phyloP scores from a whole-genome alignment of 1,140 invertebrate species.

The Stegodyphus dumicola region DNA sequence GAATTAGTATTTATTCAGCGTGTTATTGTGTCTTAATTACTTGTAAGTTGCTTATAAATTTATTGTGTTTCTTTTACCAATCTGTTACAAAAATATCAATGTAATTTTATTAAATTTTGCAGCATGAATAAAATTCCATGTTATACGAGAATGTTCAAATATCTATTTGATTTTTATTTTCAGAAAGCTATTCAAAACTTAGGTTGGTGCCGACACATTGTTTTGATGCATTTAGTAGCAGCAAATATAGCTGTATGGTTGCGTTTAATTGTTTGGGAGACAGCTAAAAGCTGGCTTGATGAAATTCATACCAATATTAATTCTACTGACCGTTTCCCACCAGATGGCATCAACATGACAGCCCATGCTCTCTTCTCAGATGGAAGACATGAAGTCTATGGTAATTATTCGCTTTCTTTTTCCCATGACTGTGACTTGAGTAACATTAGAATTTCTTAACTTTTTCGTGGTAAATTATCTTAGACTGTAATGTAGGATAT shows the following conservation, averaged over 20 bases:
- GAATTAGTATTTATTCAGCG: no score
- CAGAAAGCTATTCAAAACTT: slow-evolving; percentile 62
- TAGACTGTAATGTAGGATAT: background rate
- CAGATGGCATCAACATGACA: slow-evolving; percentile 52
- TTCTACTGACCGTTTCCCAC: slow-evolving; percentile 42
- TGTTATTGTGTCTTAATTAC: no score
- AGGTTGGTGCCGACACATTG: slow-evolving; percentile 69
- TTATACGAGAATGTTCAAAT: no score
- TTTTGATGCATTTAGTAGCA: slow-evolving; percentile 74
- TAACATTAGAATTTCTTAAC: background rate
- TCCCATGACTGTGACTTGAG: background rate
- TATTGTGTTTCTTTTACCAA: no score
- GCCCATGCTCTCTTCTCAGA: slow-evolving; percentile 45
- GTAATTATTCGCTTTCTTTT: slow-evolving; percentile 24
- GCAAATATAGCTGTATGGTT: slow-evolving; percentile 75
- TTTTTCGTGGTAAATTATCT: background rate
- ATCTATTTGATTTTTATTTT: slow-evolving; percentile 26
- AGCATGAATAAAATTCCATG: no score
- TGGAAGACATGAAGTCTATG: slow-evolving; percentile 55
- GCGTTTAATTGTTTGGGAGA: slow-evolving; percentile 75
- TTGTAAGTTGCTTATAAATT: no score
- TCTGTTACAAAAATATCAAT: no score
- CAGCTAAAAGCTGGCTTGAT: slow-evolving; percentile 65
- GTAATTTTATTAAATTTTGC: no score
- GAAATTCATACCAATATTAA: slow-evolving; percentile 59